phyloP scores from a whole-genome alignment of 1,140 invertebrate genomes.

The Pogonomyrmex californicus region DNA sequence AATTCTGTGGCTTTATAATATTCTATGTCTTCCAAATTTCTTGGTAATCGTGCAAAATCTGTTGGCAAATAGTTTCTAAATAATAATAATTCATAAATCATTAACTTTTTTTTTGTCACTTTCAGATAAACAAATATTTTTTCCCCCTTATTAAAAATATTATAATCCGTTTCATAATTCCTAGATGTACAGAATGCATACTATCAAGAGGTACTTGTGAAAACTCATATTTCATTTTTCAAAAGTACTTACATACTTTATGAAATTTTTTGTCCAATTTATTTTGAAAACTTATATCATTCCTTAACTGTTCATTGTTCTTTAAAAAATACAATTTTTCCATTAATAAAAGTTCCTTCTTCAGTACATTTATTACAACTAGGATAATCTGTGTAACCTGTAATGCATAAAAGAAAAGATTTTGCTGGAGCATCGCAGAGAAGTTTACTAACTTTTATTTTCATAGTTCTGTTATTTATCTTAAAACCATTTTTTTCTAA shows the following conservation, averaged over 20 bases:
- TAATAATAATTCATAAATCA: background rate
- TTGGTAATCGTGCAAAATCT: slow-evolving; percentile 23
- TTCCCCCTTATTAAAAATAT: background rate
- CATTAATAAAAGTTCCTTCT: background rate
- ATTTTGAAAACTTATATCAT: background rate
- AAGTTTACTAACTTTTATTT: slow-evolving; percentile 29
- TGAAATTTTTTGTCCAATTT: slow-evolving; percentile 18
- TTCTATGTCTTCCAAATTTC: slow-evolving; percentile 15
- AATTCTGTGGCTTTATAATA: slow-evolving; percentile 24
- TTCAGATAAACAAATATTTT: background rate
- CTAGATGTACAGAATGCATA: slow-evolving; percentile 1
- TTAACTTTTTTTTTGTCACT: slow-evolving; percentile 5
- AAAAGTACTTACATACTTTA: background rate
- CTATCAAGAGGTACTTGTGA: slow-evolving; percentile 6
- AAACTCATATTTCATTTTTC: slow-evolving; percentile 22
- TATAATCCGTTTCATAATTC: background rate
- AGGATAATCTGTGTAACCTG: slow-evolving; percentile 7
- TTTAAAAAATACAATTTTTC: background rate
- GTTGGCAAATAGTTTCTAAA: background rate
- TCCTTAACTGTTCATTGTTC: background rate
- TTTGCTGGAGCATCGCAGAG: slow-evolving; percentile 16
- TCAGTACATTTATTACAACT: slow-evolving; percentile 19
- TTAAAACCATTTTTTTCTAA: slow-evolving; percentile 27
- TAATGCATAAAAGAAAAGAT: slow-evolving; percentile 20
- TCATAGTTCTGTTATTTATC: background rate